Evolutionary conservation across 2,797 vertebrate species (phyloP), one percentile per base, ranked within the genome.

Genomic region (Atherinosoma microstoma): DNA sequence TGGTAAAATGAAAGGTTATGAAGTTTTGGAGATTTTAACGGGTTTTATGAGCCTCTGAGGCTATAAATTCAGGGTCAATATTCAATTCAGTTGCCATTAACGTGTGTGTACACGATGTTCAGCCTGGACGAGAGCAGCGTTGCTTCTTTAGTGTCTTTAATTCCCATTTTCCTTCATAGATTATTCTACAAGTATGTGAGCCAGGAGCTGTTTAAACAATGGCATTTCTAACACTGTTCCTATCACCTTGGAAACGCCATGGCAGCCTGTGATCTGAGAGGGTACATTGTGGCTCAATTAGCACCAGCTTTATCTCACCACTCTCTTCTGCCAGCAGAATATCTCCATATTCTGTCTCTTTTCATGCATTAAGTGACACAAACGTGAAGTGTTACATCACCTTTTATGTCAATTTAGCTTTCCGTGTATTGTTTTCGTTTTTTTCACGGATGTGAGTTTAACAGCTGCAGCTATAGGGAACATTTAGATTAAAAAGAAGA

Each of bases 221-320:
- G 86, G 83, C 88, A 89, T 93, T 90, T 89, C 85, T 91, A 87
- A 89, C 90, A 91, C 87, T 78, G 81, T 87, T 91, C 79, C 87
- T 82, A 83, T 93, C 89, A 90, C 92, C 92, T 84, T 89, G 90
- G 90, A 89, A 88, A 93, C 89, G 58, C 92, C 92, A 93, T 93
- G 87, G 91, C 92, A 93, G 91, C 91, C 85, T 90, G 90, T 87
- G 87, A 90, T 91, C 88, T 78, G 85, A 88, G 87, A 87, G 92
- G 89, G 85, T 89, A 90, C 80, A 53, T 84, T 73, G 87, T 89
- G 91, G 91, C 91, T 92, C 91, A 94, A 92, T 94, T 93, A 94
- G 90, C 88, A 87, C 83, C 83, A 77, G 85, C 45, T 70, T 68
- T 67, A 82, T 87, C 86, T 85, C 82, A 54, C 67, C 56, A 12